A percentile compares a stretch with the other conserved stretches of the same genome.
These are phyloP conservation scores for Brachyopa scutellaris DNA, from an alignment of 2,888 invertebrate genomes.

Conservation along the genomic window DNA sequence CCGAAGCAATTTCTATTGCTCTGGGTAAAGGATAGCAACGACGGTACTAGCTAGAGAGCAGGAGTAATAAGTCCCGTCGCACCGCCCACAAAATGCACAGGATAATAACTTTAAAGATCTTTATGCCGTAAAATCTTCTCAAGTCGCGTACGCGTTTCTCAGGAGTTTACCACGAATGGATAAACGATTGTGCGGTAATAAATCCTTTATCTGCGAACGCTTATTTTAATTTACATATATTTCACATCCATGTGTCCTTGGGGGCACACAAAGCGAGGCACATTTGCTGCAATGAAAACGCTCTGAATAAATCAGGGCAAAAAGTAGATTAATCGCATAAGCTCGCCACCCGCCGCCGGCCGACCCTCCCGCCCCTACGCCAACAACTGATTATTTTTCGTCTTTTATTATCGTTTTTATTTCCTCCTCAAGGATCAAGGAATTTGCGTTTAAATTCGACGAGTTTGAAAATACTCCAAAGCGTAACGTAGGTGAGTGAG, in stretches of 20 bases:
- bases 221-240: conserved; percentile 52
- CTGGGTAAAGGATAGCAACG: neutral
- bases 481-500: neutral
- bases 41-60: neutral
- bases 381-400: conserved; percentile 5
- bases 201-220: conserved; percentile 48
- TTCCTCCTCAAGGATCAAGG: conserved; percentile 22
- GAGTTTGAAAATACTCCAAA: neutral
- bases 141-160: conserved; percentile 21
- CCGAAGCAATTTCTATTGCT: neutral
- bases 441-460: conserved; percentile 16
- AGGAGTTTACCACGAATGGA: conserved; percentile 18
- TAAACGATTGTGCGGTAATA: conserved; percentile 30
- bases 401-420: conserved; percentile 29
- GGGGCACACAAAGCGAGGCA: neutral
- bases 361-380: neutral
- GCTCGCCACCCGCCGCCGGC: too few relatives aligned
- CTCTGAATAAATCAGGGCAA: conserved; percentile 19
- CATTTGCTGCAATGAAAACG: conserved; percentile 16
- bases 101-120: conserved; percentile 31
- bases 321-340: conserved; percentile 37
- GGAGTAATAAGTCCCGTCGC: too few relatives aligned
- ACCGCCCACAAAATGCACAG: neutral
- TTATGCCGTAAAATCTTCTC: conserved; percentile 39
- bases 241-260: conserved; percentile 38